Base-by-base conservation (phyloP, 2,888 invertebrate genomes). In the Orthosia gracilis region DNA sequence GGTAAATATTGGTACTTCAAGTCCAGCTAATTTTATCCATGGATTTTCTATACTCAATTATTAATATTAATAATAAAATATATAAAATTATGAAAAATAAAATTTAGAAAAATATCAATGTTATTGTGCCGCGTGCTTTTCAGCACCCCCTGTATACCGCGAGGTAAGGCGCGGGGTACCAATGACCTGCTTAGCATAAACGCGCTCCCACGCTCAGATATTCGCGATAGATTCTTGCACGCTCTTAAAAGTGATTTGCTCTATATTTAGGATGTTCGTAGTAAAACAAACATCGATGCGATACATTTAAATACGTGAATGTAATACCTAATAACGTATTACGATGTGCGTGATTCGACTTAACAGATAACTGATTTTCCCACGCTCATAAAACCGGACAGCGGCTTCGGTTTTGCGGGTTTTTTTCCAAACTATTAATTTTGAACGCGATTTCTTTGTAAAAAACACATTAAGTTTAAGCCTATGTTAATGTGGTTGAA, bases 151-250 rank as follows among this genome's bases (percentile, higher is more conserved):
- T 94, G 92, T 96, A 91, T 76, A 86, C 70, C 68, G 86, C 67
- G 87, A 88, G 89, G 93, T 93, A 95, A 95, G 93, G 95, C 94
- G 92, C 88, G 78, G 95, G 93, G 94, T 95, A 96, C 95, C 96
- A 96, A 96, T 92, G 96, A 96, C 96, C 96, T 96, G 94, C 88
- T 96, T 96, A 94, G 91, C 96, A 96, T 96, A 96, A 94, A 87
- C 84, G 82, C 91, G 95, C 94, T 96, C 96, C 94, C 96, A 96
- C 96, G 96, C 89, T 93, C 92, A 91, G 87, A 86, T 89, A 88
- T 91, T 93, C 90, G 92, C 94, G 94, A 96, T 96, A 96, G 96
- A 96, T 96, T 96, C 96, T 95, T 96, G 94, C 96, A 96, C 96
- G 96, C 94, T 94, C 92, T 90, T 90, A 92, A 90, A 92, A 94